Evolutionary conservation across 2,113 vertebrate genomes (phyloP), one percentile per base, ranked within the genome.

Genomic region (Trochalopteron elliotii): DNA sequence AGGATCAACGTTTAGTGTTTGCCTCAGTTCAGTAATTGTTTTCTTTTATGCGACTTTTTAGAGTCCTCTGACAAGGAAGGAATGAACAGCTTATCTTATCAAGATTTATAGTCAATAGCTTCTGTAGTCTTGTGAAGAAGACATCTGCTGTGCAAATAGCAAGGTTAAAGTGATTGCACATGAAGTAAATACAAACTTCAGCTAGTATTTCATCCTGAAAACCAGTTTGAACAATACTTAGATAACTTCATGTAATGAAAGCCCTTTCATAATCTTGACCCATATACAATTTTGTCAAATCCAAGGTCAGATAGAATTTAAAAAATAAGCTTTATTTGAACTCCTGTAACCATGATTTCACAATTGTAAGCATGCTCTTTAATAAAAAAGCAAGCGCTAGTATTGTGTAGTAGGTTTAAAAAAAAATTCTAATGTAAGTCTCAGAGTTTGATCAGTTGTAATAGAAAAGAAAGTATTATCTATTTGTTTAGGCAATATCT

Each of bases 181-280:
- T 44, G 87, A 97, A 98, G 97, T 98, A 98, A 98, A 98, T 97
- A 98, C 93, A 97, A 98, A 97, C 97, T 98, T 97, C 94, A 95
- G 97, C 97, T 97, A 97, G 94, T 98, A 98, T 98, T 98, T 98
- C 97, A 98, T 98, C 94, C 86, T 97, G 97, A 97, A 97, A 97
- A 97, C 95, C 94, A 96, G 92, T 89, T 93, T 97, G 97, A 97
- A 95, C 79, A 87, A 94, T 96, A 93, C 95, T 97, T 97, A 98
- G 97, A 98, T 98, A 98, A 97, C 97, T 97, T 97, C 94, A 85
- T 11, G 68, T 97, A 98, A 98, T 98, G 95, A 96, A 98, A 98
- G 61, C 93, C 57, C 87, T 95, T 97, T 97, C 93, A 96, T 97
- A 98, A 97, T 95, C 78, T 87, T 97, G 93, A 97, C 93, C 96